phyloP scores from a whole-genome alignment of 1,140 invertebrate genomes.

The Polyergus mexicanus region DNA sequence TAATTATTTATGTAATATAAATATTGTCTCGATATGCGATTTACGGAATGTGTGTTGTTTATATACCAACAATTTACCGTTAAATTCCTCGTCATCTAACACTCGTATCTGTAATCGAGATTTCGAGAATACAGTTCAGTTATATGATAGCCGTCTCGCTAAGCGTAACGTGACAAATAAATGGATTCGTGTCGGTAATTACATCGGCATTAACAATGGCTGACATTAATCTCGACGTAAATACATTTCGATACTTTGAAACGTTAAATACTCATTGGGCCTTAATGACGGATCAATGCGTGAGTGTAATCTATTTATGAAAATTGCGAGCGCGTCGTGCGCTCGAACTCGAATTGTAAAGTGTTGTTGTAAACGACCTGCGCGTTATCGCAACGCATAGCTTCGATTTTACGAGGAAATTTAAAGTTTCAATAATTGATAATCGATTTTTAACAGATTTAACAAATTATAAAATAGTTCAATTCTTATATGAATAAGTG shows the following conservation, averaged over 20 bases:
- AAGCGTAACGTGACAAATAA: slow-evolving; percentile 65
- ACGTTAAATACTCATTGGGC: slow-evolving; percentile 58
- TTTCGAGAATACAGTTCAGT: slow-evolving; percentile 53
- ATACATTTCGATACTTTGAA: slow-evolving; percentile 64
- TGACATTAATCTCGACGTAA: slow-evolving; percentile 56
- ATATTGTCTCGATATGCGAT: slow-evolving; percentile 16
- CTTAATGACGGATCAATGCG: slow-evolving; percentile 70
- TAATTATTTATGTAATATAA: background rate
- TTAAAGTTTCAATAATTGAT: slow-evolving; percentile 23
- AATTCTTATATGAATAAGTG: slow-evolving; percentile 3
- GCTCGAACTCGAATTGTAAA: slow-evolving; percentile 34
- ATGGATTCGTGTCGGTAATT: slow-evolving; percentile 66
- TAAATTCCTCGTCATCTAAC: slow-evolving; percentile 11
- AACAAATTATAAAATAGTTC: slow-evolving; percentile 15
- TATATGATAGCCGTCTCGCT: slow-evolving; percentile 60
- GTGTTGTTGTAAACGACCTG: slow-evolving; percentile 29
- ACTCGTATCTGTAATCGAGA: slow-evolving; percentile 36
- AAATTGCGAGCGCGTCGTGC: slow-evolving; percentile 51
- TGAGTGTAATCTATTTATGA: slow-evolving; percentile 59
- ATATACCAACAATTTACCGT: background rate
- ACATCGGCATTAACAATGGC: slow-evolving; percentile 66
- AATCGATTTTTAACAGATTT: slow-evolving; percentile 16
- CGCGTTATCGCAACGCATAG: slow-evolving; percentile 2
- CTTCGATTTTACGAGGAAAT: slow-evolving; percentile 23
- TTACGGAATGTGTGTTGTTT: background rate